Evolutionary conservation across 2,797 vertebrate genomes (phyloP).

Genomic region (Propithecus deckenii): DNA sequence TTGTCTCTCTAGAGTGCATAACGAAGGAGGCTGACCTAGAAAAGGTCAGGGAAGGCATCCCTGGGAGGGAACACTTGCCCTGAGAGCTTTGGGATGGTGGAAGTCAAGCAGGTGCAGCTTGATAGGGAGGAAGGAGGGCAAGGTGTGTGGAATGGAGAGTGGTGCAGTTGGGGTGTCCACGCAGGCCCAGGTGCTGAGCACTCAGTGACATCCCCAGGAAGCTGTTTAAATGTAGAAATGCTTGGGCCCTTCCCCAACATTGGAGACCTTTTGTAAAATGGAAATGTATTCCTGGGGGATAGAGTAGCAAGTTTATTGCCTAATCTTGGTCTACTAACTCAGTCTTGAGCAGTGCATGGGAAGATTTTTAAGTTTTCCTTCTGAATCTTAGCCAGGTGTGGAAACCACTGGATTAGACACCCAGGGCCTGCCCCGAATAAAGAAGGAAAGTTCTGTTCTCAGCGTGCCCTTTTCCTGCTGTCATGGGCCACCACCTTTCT

Average conservation of each 20-base stretch:
- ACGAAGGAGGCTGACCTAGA: neutral
- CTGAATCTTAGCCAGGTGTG: neutral
- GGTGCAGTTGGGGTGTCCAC: accelerated
- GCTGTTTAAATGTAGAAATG: neutral
- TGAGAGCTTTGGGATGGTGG: neutral
- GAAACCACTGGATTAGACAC: neutral
- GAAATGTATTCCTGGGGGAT: neutral
- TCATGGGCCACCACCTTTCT: neutral
- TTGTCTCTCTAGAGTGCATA: neutral
- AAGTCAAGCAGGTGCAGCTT: neutral
- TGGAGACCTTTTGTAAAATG: neutral
- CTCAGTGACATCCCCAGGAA: neutral
- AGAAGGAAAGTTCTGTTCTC: neutral
- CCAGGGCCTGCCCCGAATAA: neutral
- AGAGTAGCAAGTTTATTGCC: neutral
- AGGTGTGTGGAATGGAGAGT: neutral
- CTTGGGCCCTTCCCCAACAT: too few species aligned
- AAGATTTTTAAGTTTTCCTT: neutral
- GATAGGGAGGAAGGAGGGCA: neutral
- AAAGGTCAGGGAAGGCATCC: neutral
- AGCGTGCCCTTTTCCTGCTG: neutral
- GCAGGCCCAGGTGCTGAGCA: neutral
- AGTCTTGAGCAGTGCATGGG: neutral
- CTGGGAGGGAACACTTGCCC: neutral
- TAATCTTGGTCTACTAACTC: neutral